These are phyloP conservation scores for Calosoma granatense DNA, from an alignment of 1,140 invertebrate genomes.

Conservation along the genomic window DNA sequence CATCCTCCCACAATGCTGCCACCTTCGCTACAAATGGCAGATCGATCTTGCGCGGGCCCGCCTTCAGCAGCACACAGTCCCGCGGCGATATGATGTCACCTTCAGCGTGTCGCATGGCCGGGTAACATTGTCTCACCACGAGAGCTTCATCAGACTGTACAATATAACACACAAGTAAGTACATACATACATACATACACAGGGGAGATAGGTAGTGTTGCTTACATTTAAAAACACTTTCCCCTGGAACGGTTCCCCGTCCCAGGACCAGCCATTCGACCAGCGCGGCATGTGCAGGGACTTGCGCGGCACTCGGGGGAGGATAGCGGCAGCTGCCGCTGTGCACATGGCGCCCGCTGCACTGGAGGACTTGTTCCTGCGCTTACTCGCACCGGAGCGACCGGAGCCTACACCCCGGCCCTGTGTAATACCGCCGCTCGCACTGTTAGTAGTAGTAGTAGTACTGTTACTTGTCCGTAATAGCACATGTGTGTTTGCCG, in stretches of 20 bases:
- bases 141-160: constrained; percentile 70
- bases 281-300: constrained; percentile 56
- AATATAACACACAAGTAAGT: constrained; percentile 19
- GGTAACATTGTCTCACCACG: constrained; percentile 69
- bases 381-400: constrained; percentile 17
- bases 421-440: not conserved
- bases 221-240: constrained; percentile 82
- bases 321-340: constrained; percentile 26
- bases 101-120: constrained; percentile 72
- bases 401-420: not conserved
- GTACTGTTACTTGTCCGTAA: not conserved
- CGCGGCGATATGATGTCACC: constrained; percentile 76
- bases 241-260: constrained; percentile 69
- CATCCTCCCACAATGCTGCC: constrained; percentile 87
- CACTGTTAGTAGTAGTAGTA: not conserved
- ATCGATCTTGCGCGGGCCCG: constrained; percentile 71
- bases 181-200: too few relatives aligned
- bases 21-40: constrained; percentile 92
- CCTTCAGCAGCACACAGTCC: constrained; percentile 83
- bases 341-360: not conserved
- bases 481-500: not conserved
- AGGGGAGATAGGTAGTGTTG: too few relatives aligned
- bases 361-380: constrained; percentile 30
- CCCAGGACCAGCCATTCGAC: constrained; percentile 89
- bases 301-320: constrained; percentile 32